Evolutionary conservation across 1,140 invertebrate species (phyloP).

Genomic region (Apis florea): DNA sequence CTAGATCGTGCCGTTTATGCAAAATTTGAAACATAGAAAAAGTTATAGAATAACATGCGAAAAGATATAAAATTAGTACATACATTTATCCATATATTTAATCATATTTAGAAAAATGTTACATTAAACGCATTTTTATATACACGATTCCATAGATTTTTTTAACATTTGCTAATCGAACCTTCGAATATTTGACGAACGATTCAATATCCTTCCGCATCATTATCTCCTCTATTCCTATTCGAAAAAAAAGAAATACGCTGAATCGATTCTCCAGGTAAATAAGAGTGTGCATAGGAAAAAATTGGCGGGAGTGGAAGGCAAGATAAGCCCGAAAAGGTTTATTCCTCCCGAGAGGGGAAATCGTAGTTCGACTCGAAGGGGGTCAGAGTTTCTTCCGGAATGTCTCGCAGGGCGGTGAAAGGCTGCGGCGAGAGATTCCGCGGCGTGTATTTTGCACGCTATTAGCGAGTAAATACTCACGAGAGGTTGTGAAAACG

Average conservation of each 20-base stretch:
- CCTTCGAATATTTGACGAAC: too few relatives aligned
- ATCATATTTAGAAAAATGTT: too few relatives aligned
- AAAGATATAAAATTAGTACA: too few relatives aligned
- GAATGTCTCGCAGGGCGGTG: slow-evolving; percentile 2
- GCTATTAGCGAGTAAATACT: slow-evolving; percentile 53
- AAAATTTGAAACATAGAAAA: too few relatives aligned
- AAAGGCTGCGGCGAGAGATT: slow-evolving; percentile 46
- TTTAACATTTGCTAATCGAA: too few relatives aligned
- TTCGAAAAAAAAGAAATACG: background rate
- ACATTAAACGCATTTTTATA: too few relatives aligned
- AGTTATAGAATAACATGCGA: too few relatives aligned
- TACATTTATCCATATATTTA: too few relatives aligned
- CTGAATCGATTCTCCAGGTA: slow-evolving; percentile 7
- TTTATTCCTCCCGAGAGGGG: slow-evolving; percentile 34
- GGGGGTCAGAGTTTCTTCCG: slow-evolving; percentile 25
- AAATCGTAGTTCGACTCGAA: slow-evolving; percentile 2
- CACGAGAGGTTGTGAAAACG: slow-evolving; percentile 30
- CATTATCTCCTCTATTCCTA: too few relatives aligned
- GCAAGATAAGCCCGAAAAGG: slow-evolving; percentile 5
- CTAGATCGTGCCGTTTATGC: too few relatives aligned
- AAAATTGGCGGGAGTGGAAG: background rate
- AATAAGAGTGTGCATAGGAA: background rate
- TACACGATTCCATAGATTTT: too few relatives aligned
- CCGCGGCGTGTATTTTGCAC: slow-evolving; percentile 43
- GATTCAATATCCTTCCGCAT: too few relatives aligned